phyloP scores from a whole-genome alignment of 2,113 vertebrate genomes.

The Mellivora capensis region DNA sequence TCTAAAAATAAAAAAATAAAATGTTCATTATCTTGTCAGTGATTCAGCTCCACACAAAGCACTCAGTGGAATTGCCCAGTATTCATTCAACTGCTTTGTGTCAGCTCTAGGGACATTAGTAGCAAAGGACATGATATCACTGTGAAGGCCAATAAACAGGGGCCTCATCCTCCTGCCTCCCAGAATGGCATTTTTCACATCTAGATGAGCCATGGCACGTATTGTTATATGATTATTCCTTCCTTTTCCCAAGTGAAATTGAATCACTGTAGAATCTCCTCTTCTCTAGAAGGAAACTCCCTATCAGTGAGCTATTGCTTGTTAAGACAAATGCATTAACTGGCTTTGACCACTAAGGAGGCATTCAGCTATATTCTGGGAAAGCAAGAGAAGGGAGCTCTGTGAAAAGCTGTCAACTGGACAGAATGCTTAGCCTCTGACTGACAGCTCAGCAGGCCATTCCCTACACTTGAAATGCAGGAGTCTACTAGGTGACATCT shows the following conservation, averaged over 20 bases:
- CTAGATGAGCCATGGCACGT: neutral
- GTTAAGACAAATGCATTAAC: neutral
- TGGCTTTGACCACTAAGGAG: neutral
- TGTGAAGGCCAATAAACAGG: neutral
- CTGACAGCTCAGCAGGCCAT: neutral
- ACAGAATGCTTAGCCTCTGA: neutral
- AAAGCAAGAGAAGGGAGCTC: neutral
- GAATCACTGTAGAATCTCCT: neutral
- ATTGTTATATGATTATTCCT: neutral
- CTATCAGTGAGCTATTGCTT: neutral
- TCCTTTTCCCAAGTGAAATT: neutral
- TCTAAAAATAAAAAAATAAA: constrained; percentile 73
- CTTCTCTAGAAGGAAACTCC: neutral
- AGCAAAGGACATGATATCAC: constrained; percentile 9
- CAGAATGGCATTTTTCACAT: constrained; percentile 7
- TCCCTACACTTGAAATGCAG: neutral
- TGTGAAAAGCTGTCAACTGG: neutral
- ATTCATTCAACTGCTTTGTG: constrained; percentile 27
- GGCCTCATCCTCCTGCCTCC: neutral
- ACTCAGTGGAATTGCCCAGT: neutral
- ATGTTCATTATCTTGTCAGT: constrained; percentile 64
- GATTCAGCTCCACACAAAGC: constrained; percentile 35
- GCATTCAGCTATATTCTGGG: neutral
- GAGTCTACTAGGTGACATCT: neutral
- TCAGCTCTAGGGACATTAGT: neutral